Conservation (phyloP, 2,113 vertebrate genomes). For the Xenotilapia leptura region DNA sequence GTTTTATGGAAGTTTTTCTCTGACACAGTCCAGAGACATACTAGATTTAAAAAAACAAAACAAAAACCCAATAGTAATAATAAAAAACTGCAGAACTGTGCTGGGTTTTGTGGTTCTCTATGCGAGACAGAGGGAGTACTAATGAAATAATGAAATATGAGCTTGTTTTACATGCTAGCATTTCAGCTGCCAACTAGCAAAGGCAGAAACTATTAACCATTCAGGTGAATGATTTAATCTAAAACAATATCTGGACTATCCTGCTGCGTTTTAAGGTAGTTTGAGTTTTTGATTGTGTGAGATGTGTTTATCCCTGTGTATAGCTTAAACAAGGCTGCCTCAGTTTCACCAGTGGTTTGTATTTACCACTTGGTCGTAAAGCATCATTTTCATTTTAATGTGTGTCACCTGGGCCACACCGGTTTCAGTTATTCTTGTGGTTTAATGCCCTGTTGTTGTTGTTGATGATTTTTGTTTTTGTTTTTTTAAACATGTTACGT, state of each 20-base stretch:
- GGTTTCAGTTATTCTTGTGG: not conserved
- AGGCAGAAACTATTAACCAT: not conserved
- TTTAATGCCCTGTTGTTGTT: not conserved
- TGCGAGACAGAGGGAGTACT: not conserved
- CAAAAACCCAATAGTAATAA: accelerated
- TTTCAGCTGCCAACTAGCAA: not conserved
- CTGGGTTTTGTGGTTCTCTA: not conserved
- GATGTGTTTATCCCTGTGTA: not conserved
- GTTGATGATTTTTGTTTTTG: not conserved
- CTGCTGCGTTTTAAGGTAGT: not conserved
- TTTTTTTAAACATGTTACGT: not conserved
- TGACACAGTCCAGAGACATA: not conserved
- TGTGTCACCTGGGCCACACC: not conserved
- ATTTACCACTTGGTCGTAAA: not conserved
- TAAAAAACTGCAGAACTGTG: not conserved
- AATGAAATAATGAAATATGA: not conserved
- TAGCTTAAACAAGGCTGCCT: not conserved
- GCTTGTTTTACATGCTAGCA: not conserved
- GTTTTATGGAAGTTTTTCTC: not conserved
- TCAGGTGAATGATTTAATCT: not conserved
- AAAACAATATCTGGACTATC: not conserved
- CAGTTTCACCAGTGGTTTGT: not conserved
- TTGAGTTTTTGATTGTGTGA: not conserved
- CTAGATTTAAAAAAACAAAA: accelerated
- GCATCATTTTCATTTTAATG: not conserved